Evolutionary conservation across 2,113 vertebrate genomes (phyloP), one percentile per base, ranked within the genome.

Genomic region (Cranoglanis bouderius): DNA sequence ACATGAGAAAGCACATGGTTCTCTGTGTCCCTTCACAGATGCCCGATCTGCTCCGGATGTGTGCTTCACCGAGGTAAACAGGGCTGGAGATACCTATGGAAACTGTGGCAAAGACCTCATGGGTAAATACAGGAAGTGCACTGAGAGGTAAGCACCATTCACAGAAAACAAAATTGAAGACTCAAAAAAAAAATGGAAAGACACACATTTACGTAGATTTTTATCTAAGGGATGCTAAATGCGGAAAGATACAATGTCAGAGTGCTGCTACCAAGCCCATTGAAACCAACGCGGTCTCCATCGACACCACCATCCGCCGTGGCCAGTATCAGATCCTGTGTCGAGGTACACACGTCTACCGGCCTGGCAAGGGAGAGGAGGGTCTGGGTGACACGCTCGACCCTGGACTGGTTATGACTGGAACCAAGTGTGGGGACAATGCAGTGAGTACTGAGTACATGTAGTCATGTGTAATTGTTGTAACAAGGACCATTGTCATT

Each of bases 161-260:
- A 43, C 2, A 4, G 21, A 75, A 75, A 26, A 19, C 2, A 38
- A 57, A 59, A 8, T 3, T 74, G 7, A 24, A 84, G 9, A 13
- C 8, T 46, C 7, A 3, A 51, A 46, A 49, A 49, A 26, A 24
- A 13, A 74, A 72, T 74, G 3, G 26, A 26, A 43, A 53, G n/a
- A 67, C 46, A 38, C 21, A 46, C 9, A 87, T 87, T 63, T 24
- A 87, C 0, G 0, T 35, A 80, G 55, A 32, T 83, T 81, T 46
- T 75, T 6, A 72, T 70, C n/a, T 84, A 89, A 99, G 98, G 83
- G 96, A 99, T 90, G 96, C 97, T 59, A 97, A 96, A 92, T 99
- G 98, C 86, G 98, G 98, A 63, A 99, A 99, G 94, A 99, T 99
- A 93, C 98, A 99, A 94, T 99, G 98, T 91, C 95, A 95, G 90